Percentiles rank a stretch among this genome's conserved stretches.
phyloP scores from a whole-genome alignment of 2,113 vertebrate species.

The Sinocyclocheilus anophthalmus region DNA sequence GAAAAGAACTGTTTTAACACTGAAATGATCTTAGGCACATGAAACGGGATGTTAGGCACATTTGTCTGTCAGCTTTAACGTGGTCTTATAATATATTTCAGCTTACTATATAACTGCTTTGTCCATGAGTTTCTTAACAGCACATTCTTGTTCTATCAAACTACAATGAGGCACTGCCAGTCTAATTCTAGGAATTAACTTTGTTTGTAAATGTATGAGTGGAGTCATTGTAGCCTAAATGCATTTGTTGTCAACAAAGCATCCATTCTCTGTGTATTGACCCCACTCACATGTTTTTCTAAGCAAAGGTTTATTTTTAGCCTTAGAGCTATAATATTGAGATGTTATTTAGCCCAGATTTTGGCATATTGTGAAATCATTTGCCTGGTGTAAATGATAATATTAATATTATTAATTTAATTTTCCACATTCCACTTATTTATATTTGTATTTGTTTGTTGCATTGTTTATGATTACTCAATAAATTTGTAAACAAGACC shows the following conservation, averaged over 20 bases:
- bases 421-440: conserved; percentile 66
- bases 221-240: conserved; percentile 3
- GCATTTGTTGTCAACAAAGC: neutral
- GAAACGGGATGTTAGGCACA: conserved; percentile 10
- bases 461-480: conserved; percentile 56
- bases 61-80: conserved; percentile 2
- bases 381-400: conserved; percentile 75
- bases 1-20: conserved; percentile 36
- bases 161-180: neutral
- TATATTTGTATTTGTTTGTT: conserved; percentile 65
- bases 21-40: conserved; percentile 22
- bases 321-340: conserved; percentile 17
- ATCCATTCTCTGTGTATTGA: neutral
- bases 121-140: neutral
- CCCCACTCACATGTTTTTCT: conserved; percentile 9
- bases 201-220: conserved; percentile 1
- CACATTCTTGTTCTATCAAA: neutral
- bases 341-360: conserved; percentile 5
- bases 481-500: conserved; percentile 30
- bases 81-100: conserved; percentile 30
- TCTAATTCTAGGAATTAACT: neutral
- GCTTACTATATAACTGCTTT: conserved; percentile 2
- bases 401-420: conserved; percentile 67
- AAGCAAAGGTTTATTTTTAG: conserved; percentile 36
- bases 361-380: conserved; percentile 43